phyloP scores from a whole-genome alignment of 2,888 invertebrate genomes.

The Portevinia maculata region DNA sequence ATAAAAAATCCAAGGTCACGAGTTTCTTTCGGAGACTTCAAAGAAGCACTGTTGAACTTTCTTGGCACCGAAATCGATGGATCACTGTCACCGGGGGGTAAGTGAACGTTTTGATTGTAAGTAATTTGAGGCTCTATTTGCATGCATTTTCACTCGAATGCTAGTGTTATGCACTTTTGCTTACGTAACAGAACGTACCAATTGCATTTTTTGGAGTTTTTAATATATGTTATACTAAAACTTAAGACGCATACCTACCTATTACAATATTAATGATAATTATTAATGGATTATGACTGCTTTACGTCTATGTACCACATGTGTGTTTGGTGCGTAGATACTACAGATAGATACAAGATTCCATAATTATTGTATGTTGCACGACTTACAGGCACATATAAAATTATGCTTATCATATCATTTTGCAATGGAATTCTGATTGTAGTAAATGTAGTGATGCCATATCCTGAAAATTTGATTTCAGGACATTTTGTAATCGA shows the following conservation, averaged over 20 bases:
- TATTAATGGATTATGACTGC: no score
- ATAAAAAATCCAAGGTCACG: conserved; percentile 83
- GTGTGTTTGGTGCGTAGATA: no score
- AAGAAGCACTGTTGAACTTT: conserved; percentile 89
- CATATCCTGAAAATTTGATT: no score
- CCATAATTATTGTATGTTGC: no score
- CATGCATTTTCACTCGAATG: conserved; percentile 22
- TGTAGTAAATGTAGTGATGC: no score
- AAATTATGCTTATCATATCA: no score
- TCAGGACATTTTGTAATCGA: no score
- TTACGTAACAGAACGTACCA: conserved; percentile 54
- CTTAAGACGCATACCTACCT: neutral
- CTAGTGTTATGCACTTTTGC: conserved; percentile 37
- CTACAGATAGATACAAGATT: no score
- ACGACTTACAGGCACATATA: no score
- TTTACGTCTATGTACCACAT: no score
- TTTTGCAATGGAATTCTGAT: no score
- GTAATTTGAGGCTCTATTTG: conserved; percentile 30
- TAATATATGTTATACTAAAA: neutral
- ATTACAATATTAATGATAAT: no score
- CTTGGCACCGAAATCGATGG: conserved; percentile 85
- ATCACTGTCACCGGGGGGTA: conserved; percentile 68
- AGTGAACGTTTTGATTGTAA: conserved; percentile 47
- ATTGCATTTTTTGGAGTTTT: conserved; percentile 16
- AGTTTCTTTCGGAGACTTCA: conserved; percentile 89